Evolutionary conservation across 1,140 invertebrate genomes (phyloP).

Genomic region (Drosophila busckii): DNA sequence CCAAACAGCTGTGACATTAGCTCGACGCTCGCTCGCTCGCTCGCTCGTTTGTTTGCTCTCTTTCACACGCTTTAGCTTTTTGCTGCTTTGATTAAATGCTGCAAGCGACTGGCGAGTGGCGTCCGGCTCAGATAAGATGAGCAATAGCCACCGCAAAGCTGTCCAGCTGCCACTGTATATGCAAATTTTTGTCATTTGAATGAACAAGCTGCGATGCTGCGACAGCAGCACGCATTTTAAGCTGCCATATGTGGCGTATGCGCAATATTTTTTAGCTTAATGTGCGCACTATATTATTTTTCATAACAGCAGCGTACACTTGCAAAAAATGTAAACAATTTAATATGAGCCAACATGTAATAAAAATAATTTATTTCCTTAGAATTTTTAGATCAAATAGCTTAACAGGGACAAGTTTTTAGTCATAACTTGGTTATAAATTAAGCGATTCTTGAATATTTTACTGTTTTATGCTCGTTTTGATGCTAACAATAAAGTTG

Average conservation of each 20-base stretch:
- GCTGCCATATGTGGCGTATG: conserved; percentile 32
- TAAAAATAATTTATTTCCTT: no score
- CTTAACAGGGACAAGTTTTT: no score
- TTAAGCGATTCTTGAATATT: no score
- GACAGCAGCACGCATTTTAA: not conserved
- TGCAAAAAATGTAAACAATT: no score
- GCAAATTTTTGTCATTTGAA: conserved; percentile 52
- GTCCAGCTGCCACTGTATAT: conserved; percentile 37
- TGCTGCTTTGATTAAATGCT: not conserved
- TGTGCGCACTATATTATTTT: conserved; percentile 6
- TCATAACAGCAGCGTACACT: conserved; percentile 6
- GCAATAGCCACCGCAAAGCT: not conserved
- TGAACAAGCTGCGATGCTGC: conserved; percentile 24
- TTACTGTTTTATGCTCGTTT: no score
- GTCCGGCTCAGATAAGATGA: conserved; percentile 1
- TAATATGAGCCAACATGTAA: no score
- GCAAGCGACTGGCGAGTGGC: not conserved
- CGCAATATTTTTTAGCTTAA: conserved; percentile 28
- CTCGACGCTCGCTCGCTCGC: no score
- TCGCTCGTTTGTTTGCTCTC: no score
- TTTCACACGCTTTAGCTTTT: not conserved
- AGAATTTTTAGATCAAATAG: no score
- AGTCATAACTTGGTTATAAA: no score
- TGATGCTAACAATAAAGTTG: no score
- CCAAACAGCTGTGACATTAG: not conserved